Evolutionary conservation across 1,140 invertebrate species (phyloP), one percentile per base, ranked within the genome.

Genomic region (Oryzaephilus surinamensis): DNA sequence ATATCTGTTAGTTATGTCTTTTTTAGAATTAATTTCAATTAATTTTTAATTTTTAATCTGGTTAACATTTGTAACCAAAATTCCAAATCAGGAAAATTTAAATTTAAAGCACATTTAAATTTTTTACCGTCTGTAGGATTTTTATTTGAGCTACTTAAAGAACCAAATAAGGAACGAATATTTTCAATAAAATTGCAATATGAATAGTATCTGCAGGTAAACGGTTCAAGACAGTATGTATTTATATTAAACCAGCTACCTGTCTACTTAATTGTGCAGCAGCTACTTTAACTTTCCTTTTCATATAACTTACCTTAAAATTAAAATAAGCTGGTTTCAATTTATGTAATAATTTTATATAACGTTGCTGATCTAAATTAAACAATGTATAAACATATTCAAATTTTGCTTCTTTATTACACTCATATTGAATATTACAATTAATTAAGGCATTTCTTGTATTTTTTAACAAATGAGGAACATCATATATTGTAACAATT

Each of bases 261-360:
- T 35, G 11, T 10, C 34, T 13, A 15, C 42, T 32, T 8, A 38
- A 11, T 30, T 38, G 35, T 28, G 16, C 14, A 8, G 37, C 37
- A 30, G 43, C 43, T 7, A 35, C 27, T 30, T 40, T 40, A 24
- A 40, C 31, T 30, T 40, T 40, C 43, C 35, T 45, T 35, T 35
- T 45, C 5, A 29, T 10, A 35, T 12, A 34, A 6, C 18, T 21
- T 23, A 33, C 35, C 16, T 44, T 33, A 35, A 45, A 39, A 29
- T 45, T 39, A 20, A 45, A 45, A 35, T 45, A 16, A 6, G 16
- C 28, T 28, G 29, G 11, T 34, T 20, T 24, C 13, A 44, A 29
- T 44, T 44, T 38, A 12, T 33, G 17, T 19, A 44, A 32, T 2
- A 10, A 6, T 30, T 34, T 44, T 23, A 33, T 38, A 8, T 24